Evolutionary conservation across 2,797 vertebrate species (phyloP), one percentile per base, ranked within the genome.

Genomic region (Siniperca obscura): DNA sequence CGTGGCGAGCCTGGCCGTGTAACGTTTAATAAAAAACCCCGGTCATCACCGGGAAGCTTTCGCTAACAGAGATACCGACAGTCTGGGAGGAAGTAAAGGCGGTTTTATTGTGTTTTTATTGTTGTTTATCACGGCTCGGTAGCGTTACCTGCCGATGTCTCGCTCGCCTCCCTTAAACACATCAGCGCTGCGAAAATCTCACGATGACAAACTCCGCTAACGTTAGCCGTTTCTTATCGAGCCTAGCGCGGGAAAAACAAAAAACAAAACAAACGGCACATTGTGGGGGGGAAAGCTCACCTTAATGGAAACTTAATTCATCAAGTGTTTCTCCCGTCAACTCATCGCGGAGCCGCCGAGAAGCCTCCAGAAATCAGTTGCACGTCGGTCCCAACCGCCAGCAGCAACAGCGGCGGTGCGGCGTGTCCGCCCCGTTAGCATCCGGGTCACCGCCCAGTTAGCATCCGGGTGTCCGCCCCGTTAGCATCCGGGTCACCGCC

Each of bases 401-500:
- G 30, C 60, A n/a, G 69, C 30, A 30, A 3, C 60, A n/a, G 69
- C 77, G 87, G 69, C 77, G 87, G 90, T 72, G 81, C 86, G 89
- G 95, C 95, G 95, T 96, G 95, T 95, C 93, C 83, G 50, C 78
- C 48, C 50, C 7, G 76, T 89, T 88, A 79, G 65, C 77, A 66
- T 87, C 90, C 88, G 89, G 94, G 85, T 92, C 90, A 27, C 27
- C 27, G 27, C 2, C 27, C 27, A 27, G 27, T 27, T 27, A 27
- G 27, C 27, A 27, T 27, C 27, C 27, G 27, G 27, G 27, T n/a
- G n/a, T n/a, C n/a, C n/a, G n/a, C n/a, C n/a, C n/a, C n/a, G n/a
- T n/a, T n/a, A n/a, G n/a, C n/a, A n/a, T n/a, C n/a, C n/a, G n/a
- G 94, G 85, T 92, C 90, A 89, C 64, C 8, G 48, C 66, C 82